These are phyloP conservation scores for Ectobius pallidus DNA, from an alignment of 2,888 invertebrate species.

Conservation along the genomic window DNA sequence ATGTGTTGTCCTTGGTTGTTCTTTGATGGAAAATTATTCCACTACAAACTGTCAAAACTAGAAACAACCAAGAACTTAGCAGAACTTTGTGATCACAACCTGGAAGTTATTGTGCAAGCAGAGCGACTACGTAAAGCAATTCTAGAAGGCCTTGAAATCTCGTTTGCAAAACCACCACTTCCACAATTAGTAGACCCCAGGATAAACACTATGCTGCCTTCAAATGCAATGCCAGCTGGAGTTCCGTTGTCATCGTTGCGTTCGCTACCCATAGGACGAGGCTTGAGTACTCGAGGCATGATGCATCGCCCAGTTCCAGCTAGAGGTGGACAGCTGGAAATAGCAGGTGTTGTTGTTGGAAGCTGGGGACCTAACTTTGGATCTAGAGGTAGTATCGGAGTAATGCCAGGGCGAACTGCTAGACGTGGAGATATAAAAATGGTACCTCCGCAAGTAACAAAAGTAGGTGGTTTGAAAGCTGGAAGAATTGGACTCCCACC, in stretches of 20 bases:
- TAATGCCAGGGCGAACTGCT: constrained; percentile 41
- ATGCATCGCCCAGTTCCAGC: constrained; percentile 61
- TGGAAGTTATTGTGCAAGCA: constrained; percentile 85
- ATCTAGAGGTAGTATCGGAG: constrained; percentile 30
- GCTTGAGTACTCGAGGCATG: constrained; percentile 49
- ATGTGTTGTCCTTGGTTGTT: constrained; percentile 92
- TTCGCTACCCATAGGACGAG: constrained; percentile 19
- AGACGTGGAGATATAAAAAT: constrained; percentile 44
- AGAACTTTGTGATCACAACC: constrained; percentile 81
- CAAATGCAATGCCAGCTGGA: constrained; percentile 32
- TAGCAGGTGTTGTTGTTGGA: constrained; percentile 90
- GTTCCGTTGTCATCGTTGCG: constrained; percentile 15
- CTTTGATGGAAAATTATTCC: constrained; percentile 92
- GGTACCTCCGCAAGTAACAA: constrained; percentile 50
- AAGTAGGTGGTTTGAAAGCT: constrained; percentile 54
- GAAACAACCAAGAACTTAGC: constrained; percentile 75
- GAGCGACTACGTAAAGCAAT: constrained; percentile 90
- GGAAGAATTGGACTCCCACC: constrained; percentile 47
- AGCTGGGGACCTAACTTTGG: constrained; percentile 87
- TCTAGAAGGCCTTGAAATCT: constrained; percentile 79
- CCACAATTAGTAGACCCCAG: constrained; percentile 49
- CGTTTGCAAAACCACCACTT: constrained; percentile 73
- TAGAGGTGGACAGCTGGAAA: constrained; percentile 78
- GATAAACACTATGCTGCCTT: constrained; percentile 22
- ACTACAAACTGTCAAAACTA: constrained; percentile 82